A percentile compares a stretch with the other conserved stretches of the same genome.
phyloP scores from a whole-genome alignment of 1,140 invertebrate genomes.

The Saccostrea glomerata region DNA sequence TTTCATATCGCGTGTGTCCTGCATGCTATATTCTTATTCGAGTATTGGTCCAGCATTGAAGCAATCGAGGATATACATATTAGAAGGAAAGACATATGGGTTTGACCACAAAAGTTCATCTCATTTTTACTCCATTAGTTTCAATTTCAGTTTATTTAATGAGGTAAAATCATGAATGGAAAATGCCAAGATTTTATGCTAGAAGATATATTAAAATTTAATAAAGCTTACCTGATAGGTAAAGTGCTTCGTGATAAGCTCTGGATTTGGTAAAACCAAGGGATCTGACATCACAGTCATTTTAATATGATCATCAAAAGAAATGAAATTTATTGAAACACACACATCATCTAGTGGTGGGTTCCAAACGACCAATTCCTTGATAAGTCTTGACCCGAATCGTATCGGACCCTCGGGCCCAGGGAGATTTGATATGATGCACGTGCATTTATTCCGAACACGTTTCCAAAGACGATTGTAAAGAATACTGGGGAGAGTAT shows the following conservation, averaged over 20 bases:
- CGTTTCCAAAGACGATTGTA: constrained; percentile 65
- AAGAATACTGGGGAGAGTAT: constrained; percentile 62
- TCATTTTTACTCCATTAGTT: too few species aligned
- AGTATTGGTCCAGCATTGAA: too few species aligned
- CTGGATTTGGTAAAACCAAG: constrained; percentile 77
- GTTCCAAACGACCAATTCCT: constrained; percentile 80
- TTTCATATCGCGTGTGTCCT: too few species aligned
- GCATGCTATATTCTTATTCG: too few species aligned
- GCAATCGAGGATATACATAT: too few species aligned
- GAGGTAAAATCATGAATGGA: too few species aligned
- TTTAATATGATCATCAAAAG: constrained; percentile 81
- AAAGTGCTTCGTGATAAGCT: constrained; percentile 75
- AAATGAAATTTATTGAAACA: constrained; percentile 81
- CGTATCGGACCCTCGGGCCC: constrained; percentile 80
- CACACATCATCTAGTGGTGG: constrained; percentile 79
- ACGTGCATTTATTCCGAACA: constrained; percentile 74
- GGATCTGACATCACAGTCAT: constrained; percentile 80
- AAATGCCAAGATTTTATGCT: neutral
- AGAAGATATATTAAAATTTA: neutral
- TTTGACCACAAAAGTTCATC: too few species aligned
- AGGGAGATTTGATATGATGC: constrained; percentile 80
- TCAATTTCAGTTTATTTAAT: too few species aligned
- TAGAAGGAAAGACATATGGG: too few species aligned
- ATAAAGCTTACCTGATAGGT: constrained; percentile 69
- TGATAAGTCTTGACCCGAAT: constrained; percentile 78